Percentiles rank a stretch among this genome's conserved stretches.
Evolutionary conservation across 2,113 vertebrate genomes (phyloP).

Genomic region (Eptatretus burgeri): DNA sequence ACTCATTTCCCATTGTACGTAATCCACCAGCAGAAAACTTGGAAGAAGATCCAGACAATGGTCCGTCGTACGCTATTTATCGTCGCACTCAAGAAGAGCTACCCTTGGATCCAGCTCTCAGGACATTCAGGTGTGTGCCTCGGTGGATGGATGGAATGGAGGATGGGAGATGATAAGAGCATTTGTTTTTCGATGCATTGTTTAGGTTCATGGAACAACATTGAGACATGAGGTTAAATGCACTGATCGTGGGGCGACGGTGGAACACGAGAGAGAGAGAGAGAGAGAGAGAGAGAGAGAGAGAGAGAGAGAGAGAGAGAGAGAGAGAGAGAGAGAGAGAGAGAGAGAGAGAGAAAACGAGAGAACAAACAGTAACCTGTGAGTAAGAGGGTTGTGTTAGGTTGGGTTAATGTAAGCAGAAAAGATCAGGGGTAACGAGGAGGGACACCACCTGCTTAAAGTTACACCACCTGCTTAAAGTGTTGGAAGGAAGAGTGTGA

Average conservation of each 20-base stretch:
- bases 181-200: no score
- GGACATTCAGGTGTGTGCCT: not conserved
- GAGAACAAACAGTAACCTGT: not conserved
- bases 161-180: no score
- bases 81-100: slow-evolving; percentile 5
- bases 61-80: slow-evolving; percentile 1
- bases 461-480: no score
- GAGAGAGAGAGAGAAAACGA: not conserved
- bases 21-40: not conserved
- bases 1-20: no score
- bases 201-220: no score
- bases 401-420: not conserved
- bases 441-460: not conserved
- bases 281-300: slow-evolving; percentile 3
- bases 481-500: no score
- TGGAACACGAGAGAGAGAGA: no score
- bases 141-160: no score
- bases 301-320: not conserved
- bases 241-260: no score
- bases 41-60: slow-evolving; percentile 4
- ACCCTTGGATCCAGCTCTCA: slow-evolving; percentile 4
- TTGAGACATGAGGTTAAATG: no score
- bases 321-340: slow-evolving; percentile 7
- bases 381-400: not conserved
- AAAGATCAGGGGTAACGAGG: no score